Evolutionary conservation across 2,888 invertebrate genomes (phyloP).

Genomic region (Abrostola triplasia): DNA sequence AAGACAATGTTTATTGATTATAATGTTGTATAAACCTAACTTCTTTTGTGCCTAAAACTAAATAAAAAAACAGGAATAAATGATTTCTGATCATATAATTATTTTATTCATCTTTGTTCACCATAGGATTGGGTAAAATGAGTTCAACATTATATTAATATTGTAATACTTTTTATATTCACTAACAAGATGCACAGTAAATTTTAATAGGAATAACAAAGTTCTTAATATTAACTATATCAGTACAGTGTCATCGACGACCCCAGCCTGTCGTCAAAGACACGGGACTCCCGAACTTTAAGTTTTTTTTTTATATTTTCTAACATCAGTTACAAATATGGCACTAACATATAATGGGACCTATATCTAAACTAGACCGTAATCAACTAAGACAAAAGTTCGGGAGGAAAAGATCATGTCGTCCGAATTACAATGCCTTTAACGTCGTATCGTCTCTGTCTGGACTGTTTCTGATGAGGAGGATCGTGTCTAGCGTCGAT

Average conservation of each 20-base stretch:
- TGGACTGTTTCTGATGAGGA: conserved; percentile 72
- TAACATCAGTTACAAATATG: conserved; percentile 60
- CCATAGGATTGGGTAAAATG: conserved; percentile 59
- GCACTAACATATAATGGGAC: conserved; percentile 64
- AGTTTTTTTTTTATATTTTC: conserved; percentile 48
- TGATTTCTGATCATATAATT: conserved; percentile 54
- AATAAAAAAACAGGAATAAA: conserved; percentile 59
- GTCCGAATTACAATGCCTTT: conserved; percentile 63
- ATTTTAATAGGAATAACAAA: conserved; percentile 53
- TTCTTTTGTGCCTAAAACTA: conserved; percentile 19
- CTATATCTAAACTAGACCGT: conserved; percentile 45
- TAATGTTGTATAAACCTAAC: conserved; percentile 10
- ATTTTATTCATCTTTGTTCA: conserved; percentile 63
- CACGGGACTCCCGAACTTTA: conserved; percentile 62
- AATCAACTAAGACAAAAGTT: conserved; percentile 47
- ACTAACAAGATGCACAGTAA: conserved; percentile 62
- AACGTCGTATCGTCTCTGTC: conserved; percentile 51
- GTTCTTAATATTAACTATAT: conserved; percentile 45
- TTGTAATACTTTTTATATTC: conserved; percentile 52
- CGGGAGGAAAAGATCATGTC: conserved; percentile 51
- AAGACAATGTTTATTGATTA: conserved; percentile 47
- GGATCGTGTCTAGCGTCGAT: conserved; percentile 72
- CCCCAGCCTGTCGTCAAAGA: conserved; percentile 56
- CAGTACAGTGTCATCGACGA: conserved; percentile 56
- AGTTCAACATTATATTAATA: conserved; percentile 53